phyloP scores from a whole-genome alignment of 2,797 vertebrate genomes.

The Enteromius anoplus region DNA sequence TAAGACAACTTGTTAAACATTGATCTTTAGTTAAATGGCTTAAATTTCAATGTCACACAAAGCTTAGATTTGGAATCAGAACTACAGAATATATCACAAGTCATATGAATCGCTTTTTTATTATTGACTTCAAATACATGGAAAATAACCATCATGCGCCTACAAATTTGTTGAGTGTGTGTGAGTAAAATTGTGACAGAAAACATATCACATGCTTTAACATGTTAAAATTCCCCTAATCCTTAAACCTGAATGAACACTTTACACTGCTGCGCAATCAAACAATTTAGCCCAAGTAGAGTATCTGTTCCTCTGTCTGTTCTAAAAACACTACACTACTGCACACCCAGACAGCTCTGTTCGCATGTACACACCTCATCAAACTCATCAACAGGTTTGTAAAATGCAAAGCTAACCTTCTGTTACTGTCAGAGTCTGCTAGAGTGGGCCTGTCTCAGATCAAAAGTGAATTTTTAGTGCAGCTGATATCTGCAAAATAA shows the following conservation, averaged over 20 bases:
- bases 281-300: background rate
- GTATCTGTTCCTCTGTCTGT: background rate
- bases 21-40: background rate
- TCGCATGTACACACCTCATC: background rate
- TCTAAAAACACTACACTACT: background rate
- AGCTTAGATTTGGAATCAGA: background rate
- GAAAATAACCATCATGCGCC: background rate
- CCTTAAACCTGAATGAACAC: background rate
- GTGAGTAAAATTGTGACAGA: background rate
- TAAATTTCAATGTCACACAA: background rate
- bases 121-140: background rate
- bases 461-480: conserved; percentile 8
- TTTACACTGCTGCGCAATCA: background rate
- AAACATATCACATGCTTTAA: background rate
- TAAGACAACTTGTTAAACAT: background rate
- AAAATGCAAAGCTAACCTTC: conserved; percentile 10
- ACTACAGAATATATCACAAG: background rate
- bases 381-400: conserved; percentile 1
- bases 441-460: background rate
- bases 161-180: background rate
- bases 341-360: background rate
- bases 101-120: background rate
- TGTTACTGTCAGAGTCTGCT: background rate
- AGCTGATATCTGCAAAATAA: conserved; percentile 11
- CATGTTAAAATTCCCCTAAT: background rate